Base-by-base conservation (phyloP, 2,797 vertebrate species). In the Choloepus didactylus region DNA sequence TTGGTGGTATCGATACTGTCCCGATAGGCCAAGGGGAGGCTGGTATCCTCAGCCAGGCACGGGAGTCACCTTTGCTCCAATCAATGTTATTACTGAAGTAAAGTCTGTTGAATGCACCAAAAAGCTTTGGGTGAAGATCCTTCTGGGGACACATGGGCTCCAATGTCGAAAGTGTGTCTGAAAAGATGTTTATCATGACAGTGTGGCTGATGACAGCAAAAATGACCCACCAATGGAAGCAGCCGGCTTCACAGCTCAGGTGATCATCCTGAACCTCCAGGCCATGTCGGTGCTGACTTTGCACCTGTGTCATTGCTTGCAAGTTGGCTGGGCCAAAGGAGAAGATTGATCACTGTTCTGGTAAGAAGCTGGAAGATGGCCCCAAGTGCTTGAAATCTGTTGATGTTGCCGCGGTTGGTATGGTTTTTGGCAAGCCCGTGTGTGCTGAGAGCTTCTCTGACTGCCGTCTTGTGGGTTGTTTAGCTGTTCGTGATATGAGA, bases 251-350 rank as follows among this genome's bases (percentile, higher is more conserved):
- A 51, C 51, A 9, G 51, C 51, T 87, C 95, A 99, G 99, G 99
- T 99, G 92, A 99, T 99, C 85, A 99, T 99, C 97, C 98, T 99
- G 97, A 99, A 99, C 98, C 99, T 99, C 99, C 99, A 0, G 99
- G 99, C 66, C 99, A 99, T 72, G 99, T 99, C 75, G 99, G 99
- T 3, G 99, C 98, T 99, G 98, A 99, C 46, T 10, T 49, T 49
- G 46, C 46, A 6, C 46, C 46, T 49, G 6, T 49, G 46, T 1
- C 97, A 99, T 99, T 69, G 99, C 99, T 0, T 99, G 99, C 98
- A 99, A 49, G 46, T 49, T 49, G 46, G 46, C 46, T 49, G 46
- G 10, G 46, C 46, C 46, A 49, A 49, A 49, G 46, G 46, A 49
- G 92, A 99, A 99, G 98, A 99, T 99, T 0, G 99, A 99, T 97